Percentiles rank a stretch among this genome's conserved stretches.
These are phyloP conservation scores for Chondrilla cf. caribensis DNA, from an alignment of 37 sponge, comb jelly and placozoan genomes.

Conservation along the genomic window DNA sequence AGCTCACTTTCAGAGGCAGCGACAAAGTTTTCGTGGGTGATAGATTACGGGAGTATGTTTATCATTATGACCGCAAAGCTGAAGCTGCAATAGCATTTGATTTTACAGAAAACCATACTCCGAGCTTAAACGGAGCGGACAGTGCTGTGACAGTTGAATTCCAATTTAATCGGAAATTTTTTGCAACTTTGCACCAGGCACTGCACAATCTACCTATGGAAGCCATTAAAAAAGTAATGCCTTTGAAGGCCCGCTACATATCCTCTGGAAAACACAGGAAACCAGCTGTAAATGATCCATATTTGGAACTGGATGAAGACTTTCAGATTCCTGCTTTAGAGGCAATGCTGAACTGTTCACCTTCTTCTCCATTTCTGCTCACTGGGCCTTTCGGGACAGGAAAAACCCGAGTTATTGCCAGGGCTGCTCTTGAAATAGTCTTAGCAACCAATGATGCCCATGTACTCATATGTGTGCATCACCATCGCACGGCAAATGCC, in stretches of 20 bases:
- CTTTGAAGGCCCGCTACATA: not conserved
- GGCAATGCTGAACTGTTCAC: not conserved
- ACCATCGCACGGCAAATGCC: conserved; percentile 27
- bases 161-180: conserved; percentile 18
- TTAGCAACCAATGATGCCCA: not conserved
- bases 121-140: too few relatives aligned
- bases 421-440: conserved; percentile 29
- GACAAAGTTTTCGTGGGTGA: too few relatives aligned
- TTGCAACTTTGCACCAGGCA: conserved; percentile 32
- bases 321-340: conserved; percentile 18
- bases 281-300: not conserved
- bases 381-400: conserved; percentile 53
- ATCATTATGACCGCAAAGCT: too few relatives aligned
- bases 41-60: too few relatives aligned
- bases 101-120: too few relatives aligned
- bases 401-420: conserved; percentile 35
- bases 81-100: too few relatives aligned
- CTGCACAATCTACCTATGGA: not conserved
- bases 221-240: not conserved
- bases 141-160: conserved; percentile 34
- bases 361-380: conserved; percentile 15
- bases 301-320: not conserved
- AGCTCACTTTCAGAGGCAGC: not conserved
- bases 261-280: not conserved
- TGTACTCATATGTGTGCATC: conserved; percentile 39